Percentiles rank a stretch among this genome's conserved stretches.
These are phyloP conservation scores for Ariolimax columbianus DNA, from an alignment of 2,888 invertebrate species.

Conservation along the genomic window DNA sequence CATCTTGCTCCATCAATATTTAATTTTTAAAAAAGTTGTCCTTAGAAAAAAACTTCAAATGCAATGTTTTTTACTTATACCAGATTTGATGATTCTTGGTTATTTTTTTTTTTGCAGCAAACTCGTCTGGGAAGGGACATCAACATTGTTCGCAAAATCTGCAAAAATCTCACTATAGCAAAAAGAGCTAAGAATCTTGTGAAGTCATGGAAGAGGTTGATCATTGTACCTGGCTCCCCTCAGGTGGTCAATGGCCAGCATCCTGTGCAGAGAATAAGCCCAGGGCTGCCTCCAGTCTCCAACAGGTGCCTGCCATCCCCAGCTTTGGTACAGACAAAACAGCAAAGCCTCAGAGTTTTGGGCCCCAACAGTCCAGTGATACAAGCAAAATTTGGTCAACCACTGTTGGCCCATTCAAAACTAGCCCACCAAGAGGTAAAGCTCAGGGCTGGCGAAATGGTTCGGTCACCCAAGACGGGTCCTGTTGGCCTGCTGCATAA, in stretches of 20 bases:
- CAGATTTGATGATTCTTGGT: no score
- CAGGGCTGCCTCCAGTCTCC: conserved; percentile 38
- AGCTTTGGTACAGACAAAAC: conserved; percentile 30
- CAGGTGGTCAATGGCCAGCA: conserved; percentile 45
- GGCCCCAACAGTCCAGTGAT: conserved; percentile 18
- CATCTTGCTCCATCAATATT: no score
- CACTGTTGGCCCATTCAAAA: conserved; percentile 22
- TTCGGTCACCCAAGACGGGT: conserved; percentile 21
- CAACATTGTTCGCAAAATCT: conserved; percentile 93
- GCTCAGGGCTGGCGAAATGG: conserved; percentile 21
- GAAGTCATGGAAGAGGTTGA: conserved; percentile 93
- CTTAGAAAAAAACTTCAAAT: no score
- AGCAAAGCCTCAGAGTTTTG: not conserved
- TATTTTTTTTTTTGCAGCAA: conserved; percentile 82
- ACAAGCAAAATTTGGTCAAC: conserved; percentile 18
- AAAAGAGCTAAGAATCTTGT: conserved; percentile 93
- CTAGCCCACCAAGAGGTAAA: conserved; percentile 24
- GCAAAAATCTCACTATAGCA: conserved; percentile 89
- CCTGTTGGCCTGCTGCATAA: not conserved
- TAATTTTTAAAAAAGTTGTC: no score
- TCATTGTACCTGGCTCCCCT: conserved; percentile 75
- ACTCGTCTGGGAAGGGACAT: conserved; percentile 95
- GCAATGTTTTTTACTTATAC: no score
- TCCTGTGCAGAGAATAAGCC: conserved; percentile 32
- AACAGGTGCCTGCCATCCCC: conserved; percentile 47